Evolutionary conservation across 1,140 invertebrate species (phyloP).

Genomic region (Drosophila nebulosa): DNA sequence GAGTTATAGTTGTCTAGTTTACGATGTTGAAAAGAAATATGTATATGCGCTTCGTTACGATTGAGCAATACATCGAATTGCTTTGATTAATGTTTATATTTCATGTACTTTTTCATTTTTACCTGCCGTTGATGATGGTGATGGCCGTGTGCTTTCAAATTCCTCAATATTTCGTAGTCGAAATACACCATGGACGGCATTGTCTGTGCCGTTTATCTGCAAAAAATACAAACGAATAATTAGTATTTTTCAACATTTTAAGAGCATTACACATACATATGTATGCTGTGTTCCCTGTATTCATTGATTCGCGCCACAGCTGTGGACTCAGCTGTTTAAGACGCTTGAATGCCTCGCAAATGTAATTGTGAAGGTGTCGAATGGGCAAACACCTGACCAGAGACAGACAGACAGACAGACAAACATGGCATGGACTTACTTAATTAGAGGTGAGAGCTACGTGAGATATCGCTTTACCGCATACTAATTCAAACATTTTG

Average conservation of each 20-base stretch:
- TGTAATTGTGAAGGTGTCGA: constrained; percentile 20
- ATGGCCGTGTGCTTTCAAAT: constrained; percentile 60
- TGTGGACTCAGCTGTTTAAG: constrained; percentile 47
- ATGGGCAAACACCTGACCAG: constrained; percentile 37
- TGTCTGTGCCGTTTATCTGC: constrained; percentile 70
- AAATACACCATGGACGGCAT: constrained; percentile 72
- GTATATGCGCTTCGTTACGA: neutral
- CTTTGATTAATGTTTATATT: neutral
- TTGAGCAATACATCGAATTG: neutral
- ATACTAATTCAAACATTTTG: neutral
- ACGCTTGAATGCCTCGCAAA: constrained; percentile 37
- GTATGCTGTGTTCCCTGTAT: no score
- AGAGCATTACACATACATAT: constrained; percentile 18
- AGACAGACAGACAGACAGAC: constrained; percentile 22
- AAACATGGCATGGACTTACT: constrained; percentile 2
- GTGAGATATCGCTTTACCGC: no score
- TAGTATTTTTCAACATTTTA: constrained; percentile 8
- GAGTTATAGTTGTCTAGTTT: neutral
- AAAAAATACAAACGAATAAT: neutral
- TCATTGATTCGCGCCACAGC: constrained; percentile 27
- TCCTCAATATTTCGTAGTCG: constrained; percentile 70
- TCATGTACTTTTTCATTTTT: constrained; percentile 22
- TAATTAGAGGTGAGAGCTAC: constrained; percentile 30
- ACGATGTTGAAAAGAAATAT: neutral
- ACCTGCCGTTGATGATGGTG: constrained; percentile 45